Conservation (phyloP, 2,797 vertebrate species). For the Malurus leucopterus region DNA sequence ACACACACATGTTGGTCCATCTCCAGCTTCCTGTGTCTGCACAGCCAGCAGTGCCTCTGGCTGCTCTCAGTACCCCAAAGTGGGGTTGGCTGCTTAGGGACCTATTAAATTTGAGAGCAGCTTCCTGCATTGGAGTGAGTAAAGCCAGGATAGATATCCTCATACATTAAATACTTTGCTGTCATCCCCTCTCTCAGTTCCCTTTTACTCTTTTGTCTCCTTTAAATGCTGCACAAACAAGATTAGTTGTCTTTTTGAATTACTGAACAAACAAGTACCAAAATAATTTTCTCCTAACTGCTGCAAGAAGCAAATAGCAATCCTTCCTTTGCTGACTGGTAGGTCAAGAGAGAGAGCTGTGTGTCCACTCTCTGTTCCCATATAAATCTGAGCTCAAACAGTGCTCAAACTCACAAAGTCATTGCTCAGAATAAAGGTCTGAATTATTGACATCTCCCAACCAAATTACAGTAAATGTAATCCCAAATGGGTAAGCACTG, state of each 20-base stretch:
- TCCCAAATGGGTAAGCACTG: neutral
- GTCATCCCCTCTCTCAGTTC: neutral
- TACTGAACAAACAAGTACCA: neutral
- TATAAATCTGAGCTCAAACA: neutral
- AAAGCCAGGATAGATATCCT: neutral
- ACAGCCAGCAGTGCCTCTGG: neutral
- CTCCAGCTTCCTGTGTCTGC: neutral
- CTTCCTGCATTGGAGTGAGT: neutral
- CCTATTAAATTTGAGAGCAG: neutral
- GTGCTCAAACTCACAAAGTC: neutral
- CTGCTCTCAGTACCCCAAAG: neutral
- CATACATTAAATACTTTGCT: neutral
- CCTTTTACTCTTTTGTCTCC: neutral
- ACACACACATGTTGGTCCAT: neutral
- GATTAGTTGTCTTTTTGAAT: neutral
- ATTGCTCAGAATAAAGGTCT: neutral
- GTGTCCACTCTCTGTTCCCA: neutral
- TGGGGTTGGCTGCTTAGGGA: neutral
- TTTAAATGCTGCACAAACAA: neutral
- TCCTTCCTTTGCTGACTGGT: neutral
- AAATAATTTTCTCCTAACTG: neutral
- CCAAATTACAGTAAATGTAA: neutral
- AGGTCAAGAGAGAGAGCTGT: neutral
- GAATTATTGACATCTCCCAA: neutral
- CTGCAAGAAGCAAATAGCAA: neutral